Percentiles rank a stretch among this genome's conserved stretches.
phyloP scores from a whole-genome alignment of 2,797 vertebrate species.

The Neopelma chrysocephalum region DNA sequence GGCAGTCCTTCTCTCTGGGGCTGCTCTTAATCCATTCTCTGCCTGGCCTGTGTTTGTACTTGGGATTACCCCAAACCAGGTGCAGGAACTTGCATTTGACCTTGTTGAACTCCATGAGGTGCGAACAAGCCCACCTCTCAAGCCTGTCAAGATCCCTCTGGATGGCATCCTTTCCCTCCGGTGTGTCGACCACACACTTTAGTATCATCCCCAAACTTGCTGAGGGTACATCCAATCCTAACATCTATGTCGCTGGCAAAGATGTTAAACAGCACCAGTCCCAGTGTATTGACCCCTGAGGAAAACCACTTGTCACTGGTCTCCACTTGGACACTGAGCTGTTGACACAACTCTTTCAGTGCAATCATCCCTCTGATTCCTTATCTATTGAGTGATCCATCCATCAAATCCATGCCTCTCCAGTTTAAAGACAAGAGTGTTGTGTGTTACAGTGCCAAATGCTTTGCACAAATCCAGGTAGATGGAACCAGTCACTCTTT shows the following conservation, averaged over 20 bases:
- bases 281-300: neutral
- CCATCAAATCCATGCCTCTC: neutral
- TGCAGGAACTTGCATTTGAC: neutral
- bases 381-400: neutral
- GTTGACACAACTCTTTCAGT: neutral
- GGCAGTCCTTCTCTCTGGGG: neutral
- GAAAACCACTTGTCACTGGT: neutral
- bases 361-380: neutral
- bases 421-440: neutral
- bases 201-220: neutral
- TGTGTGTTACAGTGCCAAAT: neutral
- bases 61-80: neutral
- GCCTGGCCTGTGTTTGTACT: neutral
- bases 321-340: neutral
- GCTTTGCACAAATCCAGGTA: neutral
- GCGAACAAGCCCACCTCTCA: neutral
- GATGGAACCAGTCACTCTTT: neutral
- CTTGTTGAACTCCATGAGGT: neutral
- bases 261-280: neutral
- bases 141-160: neutral
- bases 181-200: neutral
- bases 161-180: neutral
- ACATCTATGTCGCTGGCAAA: neutral
- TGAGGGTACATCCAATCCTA: neutral
- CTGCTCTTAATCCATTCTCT: neutral